phyloP scores from a whole-genome alignment of 2,888 invertebrate species.

The Corythucha ciliata region DNA sequence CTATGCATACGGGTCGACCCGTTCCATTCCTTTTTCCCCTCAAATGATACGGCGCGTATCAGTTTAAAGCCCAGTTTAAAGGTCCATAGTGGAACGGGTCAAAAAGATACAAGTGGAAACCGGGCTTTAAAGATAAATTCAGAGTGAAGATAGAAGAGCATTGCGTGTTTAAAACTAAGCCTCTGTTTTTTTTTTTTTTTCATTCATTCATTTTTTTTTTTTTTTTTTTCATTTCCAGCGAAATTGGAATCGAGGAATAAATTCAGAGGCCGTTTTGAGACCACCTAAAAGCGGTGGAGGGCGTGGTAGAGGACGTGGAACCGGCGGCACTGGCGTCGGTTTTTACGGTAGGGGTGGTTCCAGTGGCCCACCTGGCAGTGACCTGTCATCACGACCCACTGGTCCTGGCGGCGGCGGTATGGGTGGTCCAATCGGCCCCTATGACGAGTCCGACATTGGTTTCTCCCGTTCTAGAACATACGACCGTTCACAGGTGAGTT shows the following conservation, averaged over 20 bases:
- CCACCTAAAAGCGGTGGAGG: constrained; percentile 26
- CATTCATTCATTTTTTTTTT: constrained; percentile 1
- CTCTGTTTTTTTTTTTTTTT: neutral
- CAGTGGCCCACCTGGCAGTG: constrained; percentile 12
- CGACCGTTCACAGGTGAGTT: constrained; percentile 25
- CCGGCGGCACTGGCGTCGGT: constrained; percentile 37
- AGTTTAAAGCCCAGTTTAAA: too few species aligned
- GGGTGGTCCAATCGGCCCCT: too few species aligned
- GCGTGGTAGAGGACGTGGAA: constrained; percentile 28
- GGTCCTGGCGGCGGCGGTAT: constrained; percentile 14
- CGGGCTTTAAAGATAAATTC: too few species aligned
- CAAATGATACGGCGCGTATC: too few species aligned
- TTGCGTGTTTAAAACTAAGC: neutral
- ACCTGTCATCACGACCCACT: constrained; percentile 7
- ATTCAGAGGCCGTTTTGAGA: constrained; percentile 42
- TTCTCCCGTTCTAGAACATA: constrained; percentile 19
- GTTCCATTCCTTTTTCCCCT: too few species aligned
- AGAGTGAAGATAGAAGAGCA: too few species aligned
- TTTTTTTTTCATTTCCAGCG: constrained; percentile 42
- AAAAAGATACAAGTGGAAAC: too few species aligned
- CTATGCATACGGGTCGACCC: too few species aligned
- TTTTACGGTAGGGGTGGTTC: constrained; percentile 23
- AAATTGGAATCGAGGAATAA: constrained; percentile 49
- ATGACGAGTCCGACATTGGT: constrained; percentile 14
- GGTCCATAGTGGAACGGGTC: too few species aligned